Evolutionary conservation across 2,113 vertebrate genomes (phyloP), one percentile per base, ranked within the genome.

Genomic region (Pardalotus punctatus): DNA sequence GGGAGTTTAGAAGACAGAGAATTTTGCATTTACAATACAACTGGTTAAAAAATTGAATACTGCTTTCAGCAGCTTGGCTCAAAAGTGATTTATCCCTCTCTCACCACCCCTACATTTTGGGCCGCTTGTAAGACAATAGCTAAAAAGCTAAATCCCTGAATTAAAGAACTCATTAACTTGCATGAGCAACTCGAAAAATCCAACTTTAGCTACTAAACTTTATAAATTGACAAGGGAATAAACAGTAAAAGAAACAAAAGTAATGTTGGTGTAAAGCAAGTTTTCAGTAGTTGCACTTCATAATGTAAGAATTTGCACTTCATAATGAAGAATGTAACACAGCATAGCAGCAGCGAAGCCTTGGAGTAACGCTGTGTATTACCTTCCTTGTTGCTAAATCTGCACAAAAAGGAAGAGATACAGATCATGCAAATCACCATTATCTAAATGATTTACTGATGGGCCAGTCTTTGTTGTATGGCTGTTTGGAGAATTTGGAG

Each of bases 401-500:
- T 54, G 53, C 57, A 58, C 35, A 70, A 58, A 90, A 76, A 82
- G 14, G 27, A 94, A 77, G 10, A 8, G 4, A 81, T 12, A 81
- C 15, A 65, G 31, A 83, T 18, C 3, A 67, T 22, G 23, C 27
- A 94, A 94, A 82, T 6, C 72, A 43, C 31, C 43, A 56, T 21
- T 43, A 48, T 4, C 12, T 38, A 76, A 42, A 38, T 36, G 8
- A 85, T n/a, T 45, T 58, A 77, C 13, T 10, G 2, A 42, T 0
- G 0, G 1, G 6, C 36, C 11, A 62, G 57, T 28, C n/a, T 69
- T 86, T 71, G 42, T 25, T 61, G 28, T 29, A 70, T 1, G 6
- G 28, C 3, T 65, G 21, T 5, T 51, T 22, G 2, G 21, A 42
- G 23, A 56, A 67, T 27, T 23, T 51, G 40, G 23, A 33, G 21